Conservation (phyloP, 2,888 invertebrate genomes). For the Cerceris rybyensis region DNA sequence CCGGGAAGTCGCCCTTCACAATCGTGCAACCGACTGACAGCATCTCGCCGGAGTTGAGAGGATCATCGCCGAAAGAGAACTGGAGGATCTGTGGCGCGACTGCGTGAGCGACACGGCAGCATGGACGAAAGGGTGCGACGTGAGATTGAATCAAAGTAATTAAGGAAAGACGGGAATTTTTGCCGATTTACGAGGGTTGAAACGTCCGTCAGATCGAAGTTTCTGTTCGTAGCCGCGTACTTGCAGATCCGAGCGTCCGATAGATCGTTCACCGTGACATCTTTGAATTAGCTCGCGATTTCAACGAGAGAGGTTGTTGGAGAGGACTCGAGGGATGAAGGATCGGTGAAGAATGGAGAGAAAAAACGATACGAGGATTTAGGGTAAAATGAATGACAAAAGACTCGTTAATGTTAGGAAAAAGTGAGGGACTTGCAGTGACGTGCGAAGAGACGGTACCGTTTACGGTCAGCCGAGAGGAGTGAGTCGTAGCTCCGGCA, state of each 20-base stretch:
- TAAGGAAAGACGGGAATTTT: neutral
- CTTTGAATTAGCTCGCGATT: neutral
- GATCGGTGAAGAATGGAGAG: neutral
- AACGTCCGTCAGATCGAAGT: conserved; percentile 4
- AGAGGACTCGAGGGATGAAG: neutral
- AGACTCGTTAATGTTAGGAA: neutral
- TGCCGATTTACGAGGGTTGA: neutral
- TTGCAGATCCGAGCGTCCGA: conserved; percentile 55
- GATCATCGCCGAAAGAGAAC: conserved; percentile 83
- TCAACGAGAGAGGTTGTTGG: neutral
- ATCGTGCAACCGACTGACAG: conserved; percentile 85
- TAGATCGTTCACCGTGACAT: neutral
- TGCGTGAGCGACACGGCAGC: conserved; percentile 72
- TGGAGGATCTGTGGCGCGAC: conserved; percentile 85
- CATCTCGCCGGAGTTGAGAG: conserved; percentile 84
- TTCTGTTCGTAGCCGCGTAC: conserved; percentile 45
- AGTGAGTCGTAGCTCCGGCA: conserved; percentile 87
- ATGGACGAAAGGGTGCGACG: conserved; percentile 38
- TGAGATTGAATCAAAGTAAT: conserved; percentile 34
- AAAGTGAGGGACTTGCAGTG: conserved; percentile 10
- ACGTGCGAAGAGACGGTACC: conserved; percentile 83
- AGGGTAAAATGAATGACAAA: neutral
- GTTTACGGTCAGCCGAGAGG: conserved; percentile 87
- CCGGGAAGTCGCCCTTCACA: conserved; percentile 85
- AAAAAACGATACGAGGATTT: conserved; percentile 3